Base-by-base conservation (phyloP, 2,113 vertebrate genomes). In the Hippocampus barbouri region DNA sequence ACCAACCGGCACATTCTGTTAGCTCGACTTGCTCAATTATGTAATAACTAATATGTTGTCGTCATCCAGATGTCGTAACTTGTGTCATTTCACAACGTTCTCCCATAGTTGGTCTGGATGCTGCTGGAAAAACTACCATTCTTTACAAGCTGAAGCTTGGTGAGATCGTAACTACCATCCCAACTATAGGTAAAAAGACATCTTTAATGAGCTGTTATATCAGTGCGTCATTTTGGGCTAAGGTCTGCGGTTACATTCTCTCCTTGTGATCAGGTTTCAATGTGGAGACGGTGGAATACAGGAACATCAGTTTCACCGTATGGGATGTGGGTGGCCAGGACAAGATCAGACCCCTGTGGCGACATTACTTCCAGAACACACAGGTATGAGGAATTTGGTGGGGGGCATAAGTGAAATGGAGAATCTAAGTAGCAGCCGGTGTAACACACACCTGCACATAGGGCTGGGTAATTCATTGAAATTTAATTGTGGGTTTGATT, bases 281-380 rank as follows among this genome's bases (percentile, higher is more conserved):
- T 23, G 96, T 98, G 85, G 96, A 98, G 86, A 97, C 95, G 0
- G 95, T 98, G 75, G 95, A 97, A 83, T 96, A 96, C 86, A 97
- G 94, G 90, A 98, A 96, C 83, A 96, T 98, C 80, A 95, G 93
- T 87, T 98, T 97, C 91, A 98, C 96, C 0, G 96, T 98, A 18
- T 98, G 96, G 96, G 96, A 98, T 0, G 96, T 98, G 8, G 96
- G 96, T 4, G 96, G 96, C 77, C 96, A 98, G 91, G 96, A 98
- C 90, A 98, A 98, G 80, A 98, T 98, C 85, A 91, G 96, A 40
- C 96, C 96, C 66, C 93, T 98, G 34, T 98, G 96, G 96, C 93
- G 96, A 80, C 96, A 97, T 80, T 98, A 98, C 88, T 97, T 96
- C 91, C 96, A 97, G 82, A 97, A 96, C 88, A 98, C 96, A 40